These are phyloP conservation scores for Ursus arctos DNA, from an alignment of 2,113 vertebrate genomes.

Conservation along the genomic window DNA sequence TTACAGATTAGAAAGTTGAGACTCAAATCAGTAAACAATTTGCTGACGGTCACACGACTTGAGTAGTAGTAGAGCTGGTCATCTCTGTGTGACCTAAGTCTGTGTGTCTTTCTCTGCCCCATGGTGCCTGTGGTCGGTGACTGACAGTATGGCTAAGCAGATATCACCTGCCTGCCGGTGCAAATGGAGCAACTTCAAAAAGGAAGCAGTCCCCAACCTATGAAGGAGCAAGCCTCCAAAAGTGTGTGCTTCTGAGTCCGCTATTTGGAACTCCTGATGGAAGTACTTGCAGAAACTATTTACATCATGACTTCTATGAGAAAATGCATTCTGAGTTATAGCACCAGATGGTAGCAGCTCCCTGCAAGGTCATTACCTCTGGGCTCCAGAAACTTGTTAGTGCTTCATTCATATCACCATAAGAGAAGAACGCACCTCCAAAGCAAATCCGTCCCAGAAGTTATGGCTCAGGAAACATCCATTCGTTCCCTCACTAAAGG, in stretches of 20 bases:
- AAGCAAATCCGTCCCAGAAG: background rate
- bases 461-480: background rate
- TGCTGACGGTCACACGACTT: background rate
- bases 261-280: background rate
- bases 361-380: background rate
- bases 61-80: background rate
- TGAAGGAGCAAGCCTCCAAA: slow-evolving; percentile 14
- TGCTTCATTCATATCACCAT: background rate
- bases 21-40: background rate
- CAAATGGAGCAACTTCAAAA: slow-evolving; percentile 14
- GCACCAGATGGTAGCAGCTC: background rate
- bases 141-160: background rate
- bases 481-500: background rate
- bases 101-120: background rate
- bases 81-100: background rate
- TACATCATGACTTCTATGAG: background rate
- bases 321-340: slow-evolving; percentile 22
- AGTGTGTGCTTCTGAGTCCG: slow-evolving; percentile 26
- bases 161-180: background rate
- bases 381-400: slow-evolving; percentile 9
- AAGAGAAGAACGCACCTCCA: background rate
- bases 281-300: slow-evolving; percentile 10
- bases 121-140: background rate
- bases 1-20: slow-evolving; percentile 44
- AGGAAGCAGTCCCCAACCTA: slow-evolving; percentile 14